phyloP scores from a whole-genome alignment of 2,797 vertebrate species.

The Taeniopygia guttata region DNA sequence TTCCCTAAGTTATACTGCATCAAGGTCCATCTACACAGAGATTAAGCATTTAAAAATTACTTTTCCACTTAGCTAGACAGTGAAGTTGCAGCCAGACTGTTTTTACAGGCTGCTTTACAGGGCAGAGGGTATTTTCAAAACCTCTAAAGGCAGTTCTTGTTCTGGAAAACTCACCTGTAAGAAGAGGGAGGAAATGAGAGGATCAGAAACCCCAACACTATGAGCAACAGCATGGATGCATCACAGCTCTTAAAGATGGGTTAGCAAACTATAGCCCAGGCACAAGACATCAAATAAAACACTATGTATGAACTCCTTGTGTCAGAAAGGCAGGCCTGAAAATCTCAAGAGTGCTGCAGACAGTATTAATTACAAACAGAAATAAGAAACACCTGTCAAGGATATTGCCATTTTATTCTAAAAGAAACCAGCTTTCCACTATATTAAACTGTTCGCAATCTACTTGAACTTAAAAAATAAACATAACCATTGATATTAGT shows the following conservation, averaged over 20 bases:
- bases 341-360: not conserved
- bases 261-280: not conserved
- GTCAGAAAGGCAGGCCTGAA: not conserved
- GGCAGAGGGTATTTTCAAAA: not conserved
- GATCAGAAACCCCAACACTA: not conserved
- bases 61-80: not conserved
- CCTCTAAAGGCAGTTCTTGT: not conserved
- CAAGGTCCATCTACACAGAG: not conserved
- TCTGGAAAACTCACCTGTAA: not conserved
- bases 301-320: not conserved
- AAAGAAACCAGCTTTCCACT: not conserved
- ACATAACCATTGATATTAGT: not conserved
- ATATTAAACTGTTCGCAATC: not conserved
- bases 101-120: conserved; percentile 12
- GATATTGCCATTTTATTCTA: not conserved
- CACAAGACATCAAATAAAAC: not conserved
- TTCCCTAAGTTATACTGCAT: not conserved
- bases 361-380: not conserved
- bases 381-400: conserved; percentile 31
- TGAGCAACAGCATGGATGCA: not conserved
- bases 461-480: not conserved
- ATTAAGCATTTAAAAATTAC: not conserved
- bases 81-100: not conserved
- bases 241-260: rapidly evolving
- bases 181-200: not conserved